Conservation (phyloP, 2,113 vertebrate genomes). For the Neogale vison region DNA sequence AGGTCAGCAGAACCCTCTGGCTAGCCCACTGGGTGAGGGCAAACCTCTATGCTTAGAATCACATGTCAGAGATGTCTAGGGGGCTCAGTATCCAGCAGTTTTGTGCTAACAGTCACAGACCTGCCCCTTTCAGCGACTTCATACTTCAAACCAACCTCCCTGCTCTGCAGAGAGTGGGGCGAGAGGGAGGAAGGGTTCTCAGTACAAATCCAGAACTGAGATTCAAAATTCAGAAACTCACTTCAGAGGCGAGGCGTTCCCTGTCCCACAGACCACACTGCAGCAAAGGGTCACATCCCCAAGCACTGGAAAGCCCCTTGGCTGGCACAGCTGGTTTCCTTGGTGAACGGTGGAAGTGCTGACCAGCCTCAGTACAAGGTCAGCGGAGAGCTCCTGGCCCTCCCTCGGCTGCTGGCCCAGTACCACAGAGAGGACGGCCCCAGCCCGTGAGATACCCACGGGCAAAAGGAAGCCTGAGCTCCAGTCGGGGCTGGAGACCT, state of each 20-base stretch:
- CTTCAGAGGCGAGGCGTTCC: background rate
- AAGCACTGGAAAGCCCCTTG: fast-evolving
- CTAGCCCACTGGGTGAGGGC: fast-evolving
- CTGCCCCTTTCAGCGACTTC: background rate
- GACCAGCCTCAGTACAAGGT: fast-evolving
- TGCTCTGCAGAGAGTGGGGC: background rate
- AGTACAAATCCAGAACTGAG: background rate
- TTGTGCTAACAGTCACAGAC: background rate
- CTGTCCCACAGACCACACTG: background rate
- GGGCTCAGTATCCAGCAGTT: fast-evolving
- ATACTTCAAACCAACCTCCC: background rate
- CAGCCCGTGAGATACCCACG: no score
- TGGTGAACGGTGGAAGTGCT: fast-evolving
- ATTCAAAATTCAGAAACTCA: background rate
- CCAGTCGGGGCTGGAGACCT: background rate
- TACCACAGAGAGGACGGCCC: background rate
- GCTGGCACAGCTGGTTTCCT: no score
- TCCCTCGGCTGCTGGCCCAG: background rate
- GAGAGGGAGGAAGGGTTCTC: background rate
- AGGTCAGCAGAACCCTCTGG: background rate
- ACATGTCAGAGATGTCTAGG: background rate
- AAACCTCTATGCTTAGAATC: fast-evolving
- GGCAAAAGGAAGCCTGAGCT: background rate
- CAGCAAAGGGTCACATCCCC: background rate
- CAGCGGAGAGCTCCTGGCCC: background rate